Evolutionary conservation across 2,888 invertebrate genomes (phyloP).

Genomic region (Sminthurides aquaticus): DNA sequence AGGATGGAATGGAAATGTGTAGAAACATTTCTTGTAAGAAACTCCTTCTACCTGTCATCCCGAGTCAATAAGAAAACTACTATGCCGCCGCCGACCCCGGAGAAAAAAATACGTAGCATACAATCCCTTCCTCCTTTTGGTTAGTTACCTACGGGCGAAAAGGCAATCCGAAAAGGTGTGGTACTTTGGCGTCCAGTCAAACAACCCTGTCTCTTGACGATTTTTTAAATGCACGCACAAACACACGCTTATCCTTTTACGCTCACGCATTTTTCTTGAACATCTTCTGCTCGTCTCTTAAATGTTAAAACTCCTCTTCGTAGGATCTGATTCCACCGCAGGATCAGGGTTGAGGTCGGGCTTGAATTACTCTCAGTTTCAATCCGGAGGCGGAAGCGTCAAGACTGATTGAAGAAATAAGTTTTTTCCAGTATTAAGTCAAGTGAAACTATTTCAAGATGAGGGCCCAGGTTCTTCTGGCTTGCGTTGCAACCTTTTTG

Average conservation of each 20-base stretch:
- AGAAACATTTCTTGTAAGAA: too few relatives aligned
- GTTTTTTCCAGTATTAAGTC: too few relatives aligned
- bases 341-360: neutral
- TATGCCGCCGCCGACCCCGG: too few relatives aligned
- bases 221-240: neutral
- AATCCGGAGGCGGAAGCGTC: neutral
- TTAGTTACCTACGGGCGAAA: neutral
- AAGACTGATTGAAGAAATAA: too few relatives aligned
- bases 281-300: neutral
- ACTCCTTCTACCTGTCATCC: neutral
- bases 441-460: too few relatives aligned
- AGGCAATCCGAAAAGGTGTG: neutral
- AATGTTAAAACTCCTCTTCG: too few relatives aligned
- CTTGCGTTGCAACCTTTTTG: neutral
- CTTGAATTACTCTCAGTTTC: neutral
- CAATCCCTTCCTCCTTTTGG: too few relatives aligned
- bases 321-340: neutral
- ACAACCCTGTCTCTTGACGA: neutral
- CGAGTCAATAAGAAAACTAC: neutral
- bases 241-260: neutral
- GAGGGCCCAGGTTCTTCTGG: too few relatives aligned
- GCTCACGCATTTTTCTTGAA: neutral
- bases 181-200: neutral
- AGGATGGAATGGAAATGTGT: too few relatives aligned
- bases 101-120: too few relatives aligned